phyloP scores from a whole-genome alignment of 2,888 invertebrate species.

The Cephus pygmeus region DNA sequence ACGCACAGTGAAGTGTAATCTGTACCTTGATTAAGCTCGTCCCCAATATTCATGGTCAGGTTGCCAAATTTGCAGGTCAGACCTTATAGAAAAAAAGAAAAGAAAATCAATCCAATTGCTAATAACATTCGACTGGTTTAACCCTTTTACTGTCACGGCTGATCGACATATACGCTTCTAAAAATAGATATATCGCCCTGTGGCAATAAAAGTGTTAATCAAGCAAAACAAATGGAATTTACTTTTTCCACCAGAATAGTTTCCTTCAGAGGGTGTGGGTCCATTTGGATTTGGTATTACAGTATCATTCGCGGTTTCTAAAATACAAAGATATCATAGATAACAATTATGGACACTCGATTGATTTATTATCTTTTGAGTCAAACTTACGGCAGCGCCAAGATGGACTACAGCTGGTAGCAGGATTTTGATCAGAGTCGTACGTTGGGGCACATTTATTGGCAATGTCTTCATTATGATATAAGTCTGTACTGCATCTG shows the following conservation, averaged over 20 bases:
- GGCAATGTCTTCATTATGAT: slow-evolving; percentile 16
- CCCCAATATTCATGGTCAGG: slow-evolving; percentile 42
- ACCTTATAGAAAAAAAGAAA: slow-evolving; percentile 15
- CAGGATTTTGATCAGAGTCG: slow-evolving; percentile 30
- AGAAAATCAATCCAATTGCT: no score
- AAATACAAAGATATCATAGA: slow-evolving; percentile 4
- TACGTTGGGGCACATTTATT: slow-evolving; percentile 47
- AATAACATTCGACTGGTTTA: no score
- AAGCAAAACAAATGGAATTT: no score
- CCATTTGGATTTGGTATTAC: slow-evolving; percentile 3
- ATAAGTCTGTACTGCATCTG: slow-evolving; percentile 36
- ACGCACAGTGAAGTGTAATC: slow-evolving; percentile 39
- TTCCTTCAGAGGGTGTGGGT: not conserved
- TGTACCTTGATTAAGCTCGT: slow-evolving; percentile 41
- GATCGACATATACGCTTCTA: no score
- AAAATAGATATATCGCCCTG: no score
- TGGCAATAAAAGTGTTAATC: no score
- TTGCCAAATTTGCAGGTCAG: slow-evolving; percentile 45
- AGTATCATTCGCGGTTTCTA: slow-evolving; percentile 39
- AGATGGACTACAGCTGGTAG: slow-evolving; percentile 32
- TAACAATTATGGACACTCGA: no score
- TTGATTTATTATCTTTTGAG: not conserved
- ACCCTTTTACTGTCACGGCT: no score
- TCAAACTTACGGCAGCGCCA: slow-evolving; percentile 52
- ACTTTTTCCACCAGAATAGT: no score